phyloP scores from a whole-genome alignment of 2,797 vertebrate species.

The Diplodus sargus region DNA sequence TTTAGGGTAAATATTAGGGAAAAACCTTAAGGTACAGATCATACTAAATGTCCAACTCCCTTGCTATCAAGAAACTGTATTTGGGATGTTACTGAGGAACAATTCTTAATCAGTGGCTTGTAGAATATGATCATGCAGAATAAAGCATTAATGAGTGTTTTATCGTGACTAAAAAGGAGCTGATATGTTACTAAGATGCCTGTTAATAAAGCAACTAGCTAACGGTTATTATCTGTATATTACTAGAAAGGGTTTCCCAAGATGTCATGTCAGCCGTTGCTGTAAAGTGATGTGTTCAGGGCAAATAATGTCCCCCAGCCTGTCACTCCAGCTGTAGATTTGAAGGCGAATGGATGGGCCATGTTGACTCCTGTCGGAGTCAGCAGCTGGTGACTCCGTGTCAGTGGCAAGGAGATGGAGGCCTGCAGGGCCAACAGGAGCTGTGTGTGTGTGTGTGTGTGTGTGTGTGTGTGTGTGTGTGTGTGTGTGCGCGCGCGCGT shows the following conservation, averaged over 20 bases:
- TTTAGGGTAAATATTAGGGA: no score
- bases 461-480: not conserved
- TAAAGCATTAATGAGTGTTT: no score
- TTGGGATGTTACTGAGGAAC: no score
- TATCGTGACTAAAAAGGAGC: no score
- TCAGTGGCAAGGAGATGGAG: conserved; percentile 70
- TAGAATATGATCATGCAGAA: no score
- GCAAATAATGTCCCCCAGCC: conserved; percentile 17
- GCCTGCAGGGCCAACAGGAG: conserved; percentile 63
- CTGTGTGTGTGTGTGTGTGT: not conserved
- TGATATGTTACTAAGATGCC: no score
- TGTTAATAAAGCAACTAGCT: no score
- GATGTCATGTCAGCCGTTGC: not conserved
- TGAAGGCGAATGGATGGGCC: conserved; percentile 35
- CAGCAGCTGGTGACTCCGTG: conserved; percentile 77
- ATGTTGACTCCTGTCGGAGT: conserved; percentile 72
- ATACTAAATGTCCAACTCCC: no score
- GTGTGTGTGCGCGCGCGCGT: conserved; percentile 6
- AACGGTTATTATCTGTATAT: no score
- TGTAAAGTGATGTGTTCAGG: conserved; percentile 2
- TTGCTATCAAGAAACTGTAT: no score
- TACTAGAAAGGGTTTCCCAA: not conserved
- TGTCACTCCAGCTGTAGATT: conserved; percentile 37
- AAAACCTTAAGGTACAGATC: no score
- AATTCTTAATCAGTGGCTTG: no score